Evolutionary conservation across 2,797 vertebrate genomes (phyloP).

Genomic region (Peromyscus aztecus): DNA sequence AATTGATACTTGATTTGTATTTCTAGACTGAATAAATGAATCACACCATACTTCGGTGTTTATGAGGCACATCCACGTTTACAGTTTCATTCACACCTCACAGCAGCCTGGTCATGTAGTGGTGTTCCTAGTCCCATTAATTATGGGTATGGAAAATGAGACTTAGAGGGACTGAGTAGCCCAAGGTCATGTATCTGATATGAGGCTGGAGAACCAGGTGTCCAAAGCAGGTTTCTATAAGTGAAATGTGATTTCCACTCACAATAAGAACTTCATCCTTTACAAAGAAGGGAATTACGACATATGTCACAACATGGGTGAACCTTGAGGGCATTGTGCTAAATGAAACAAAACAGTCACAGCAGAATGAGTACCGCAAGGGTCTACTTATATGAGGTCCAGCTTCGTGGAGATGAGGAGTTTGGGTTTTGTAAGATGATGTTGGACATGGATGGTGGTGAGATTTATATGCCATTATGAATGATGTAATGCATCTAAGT

Average conservation of each 20-base stretch:
- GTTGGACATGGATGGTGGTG: neutral
- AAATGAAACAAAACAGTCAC: neutral
- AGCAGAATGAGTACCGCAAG: neutral
- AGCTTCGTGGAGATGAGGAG: neutral
- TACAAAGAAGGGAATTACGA: constrained; percentile 1
- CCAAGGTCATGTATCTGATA: neutral
- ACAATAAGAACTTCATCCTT: neutral
- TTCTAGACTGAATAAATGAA: constrained; percentile 27
- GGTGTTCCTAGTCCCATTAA: neutral
- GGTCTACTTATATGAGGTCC: neutral
- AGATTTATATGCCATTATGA: neutral
- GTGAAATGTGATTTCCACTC: neutral
- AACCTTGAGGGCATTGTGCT: neutral
- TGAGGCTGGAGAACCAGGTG: neutral
- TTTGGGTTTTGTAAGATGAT: neutral
- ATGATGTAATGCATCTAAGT: neutral
- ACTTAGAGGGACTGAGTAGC: neutral
- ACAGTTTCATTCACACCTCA: neutral
- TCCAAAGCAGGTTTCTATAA: neutral
- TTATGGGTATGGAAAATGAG: neutral
- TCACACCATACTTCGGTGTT: neutral
- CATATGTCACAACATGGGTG: neutral
- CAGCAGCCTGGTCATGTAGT: neutral
- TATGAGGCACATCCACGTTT: neutral
- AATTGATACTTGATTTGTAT: neutral